Percentiles rank a stretch among this genome's conserved stretches.
These are phyloP conservation scores for Trachemys scripta DNA, from an alignment of 2,113 vertebrate species.

Conservation along the genomic window DNA sequence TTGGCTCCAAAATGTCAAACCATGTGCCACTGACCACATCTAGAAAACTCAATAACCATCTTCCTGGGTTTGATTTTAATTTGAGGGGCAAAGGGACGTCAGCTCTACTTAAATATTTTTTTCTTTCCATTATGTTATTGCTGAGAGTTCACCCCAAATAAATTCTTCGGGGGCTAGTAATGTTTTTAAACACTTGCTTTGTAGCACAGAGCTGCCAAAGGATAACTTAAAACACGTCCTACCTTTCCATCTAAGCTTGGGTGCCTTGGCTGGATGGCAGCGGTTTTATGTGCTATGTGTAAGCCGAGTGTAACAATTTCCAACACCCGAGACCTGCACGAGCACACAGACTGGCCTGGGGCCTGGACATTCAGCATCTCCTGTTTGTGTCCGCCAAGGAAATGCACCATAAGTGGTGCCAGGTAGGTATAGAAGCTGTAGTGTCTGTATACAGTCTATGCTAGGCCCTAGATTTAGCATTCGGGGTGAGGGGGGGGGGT, in stretches of 20 bases:
- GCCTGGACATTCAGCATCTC: too few species aligned
- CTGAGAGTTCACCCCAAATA: background rate
- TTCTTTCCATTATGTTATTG: background rate
- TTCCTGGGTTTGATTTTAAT: too few species aligned
- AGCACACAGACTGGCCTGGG: too few species aligned
- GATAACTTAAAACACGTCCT: fast-evolving
- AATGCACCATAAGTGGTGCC: too few species aligned
- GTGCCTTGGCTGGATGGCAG: too few species aligned
- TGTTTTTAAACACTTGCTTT: background rate
- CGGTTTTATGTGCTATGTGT: background rate
- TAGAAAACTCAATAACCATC: too few species aligned
- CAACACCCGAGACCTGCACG: fast-evolving
- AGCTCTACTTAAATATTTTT: background rate
- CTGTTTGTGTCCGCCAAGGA: too few species aligned
- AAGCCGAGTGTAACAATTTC: background rate
- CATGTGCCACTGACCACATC: too few species aligned
- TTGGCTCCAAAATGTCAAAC: background rate
- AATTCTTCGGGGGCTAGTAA: too few species aligned
- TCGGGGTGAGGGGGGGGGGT: background rate
- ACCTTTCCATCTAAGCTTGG: too few species aligned
- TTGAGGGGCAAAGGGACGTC: background rate
- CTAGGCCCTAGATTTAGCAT: background rate
- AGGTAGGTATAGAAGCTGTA: too few species aligned
- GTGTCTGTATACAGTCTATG: too few species aligned
- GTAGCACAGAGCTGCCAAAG: background rate